phyloP scores from a whole-genome alignment of 2,888 invertebrate species.

The Orthosia gracilis region DNA sequence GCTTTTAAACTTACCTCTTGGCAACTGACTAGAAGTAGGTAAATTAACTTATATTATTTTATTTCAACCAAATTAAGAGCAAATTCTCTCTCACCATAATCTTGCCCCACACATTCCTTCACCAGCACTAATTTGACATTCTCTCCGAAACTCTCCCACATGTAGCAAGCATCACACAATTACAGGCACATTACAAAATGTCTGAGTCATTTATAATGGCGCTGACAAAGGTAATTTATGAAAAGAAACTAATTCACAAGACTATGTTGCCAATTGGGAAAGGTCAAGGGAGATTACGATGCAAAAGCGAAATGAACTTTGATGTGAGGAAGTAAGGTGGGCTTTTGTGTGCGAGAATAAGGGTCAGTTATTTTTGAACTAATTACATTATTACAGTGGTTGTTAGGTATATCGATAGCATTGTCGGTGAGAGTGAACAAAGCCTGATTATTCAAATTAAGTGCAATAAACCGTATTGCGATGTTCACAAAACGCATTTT shows the following conservation, averaged over 20 bases:
- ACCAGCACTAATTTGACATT: slow-evolving; percentile 40
- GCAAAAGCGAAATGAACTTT: slow-evolving; percentile 20
- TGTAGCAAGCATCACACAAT: slow-evolving; percentile 55
- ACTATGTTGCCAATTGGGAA: slow-evolving; percentile 37
- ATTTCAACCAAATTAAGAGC: background rate
- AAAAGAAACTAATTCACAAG: slow-evolving; percentile 48
- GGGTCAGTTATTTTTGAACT: slow-evolving; percentile 16
- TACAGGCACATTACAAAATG: slow-evolving; percentile 47
- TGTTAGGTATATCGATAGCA: slow-evolving; percentile 20
- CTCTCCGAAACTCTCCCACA: slow-evolving; percentile 33
- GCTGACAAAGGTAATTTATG: slow-evolving; percentile 56
- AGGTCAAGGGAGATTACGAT: slow-evolving; percentile 45
- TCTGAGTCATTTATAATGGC: slow-evolving; percentile 56
- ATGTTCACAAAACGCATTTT: too few species aligned
- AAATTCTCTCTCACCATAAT: background rate
- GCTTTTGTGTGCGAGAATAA: background rate
- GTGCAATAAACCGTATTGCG: background rate
- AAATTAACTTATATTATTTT: background rate
- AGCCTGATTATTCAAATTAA: background rate
- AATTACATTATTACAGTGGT: slow-evolving; percentile 41
- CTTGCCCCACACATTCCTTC: slow-evolving; percentile 24
- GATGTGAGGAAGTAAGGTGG: background rate
- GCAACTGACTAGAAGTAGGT: too few species aligned
- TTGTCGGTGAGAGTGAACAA: background rate
- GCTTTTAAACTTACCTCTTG: too few species aligned